Percentiles rank a stretch among this genome's conserved stretches.
Evolutionary conservation across 2,888 invertebrate genomes (phyloP).

Genomic region (Craniophora ligustri): DNA sequence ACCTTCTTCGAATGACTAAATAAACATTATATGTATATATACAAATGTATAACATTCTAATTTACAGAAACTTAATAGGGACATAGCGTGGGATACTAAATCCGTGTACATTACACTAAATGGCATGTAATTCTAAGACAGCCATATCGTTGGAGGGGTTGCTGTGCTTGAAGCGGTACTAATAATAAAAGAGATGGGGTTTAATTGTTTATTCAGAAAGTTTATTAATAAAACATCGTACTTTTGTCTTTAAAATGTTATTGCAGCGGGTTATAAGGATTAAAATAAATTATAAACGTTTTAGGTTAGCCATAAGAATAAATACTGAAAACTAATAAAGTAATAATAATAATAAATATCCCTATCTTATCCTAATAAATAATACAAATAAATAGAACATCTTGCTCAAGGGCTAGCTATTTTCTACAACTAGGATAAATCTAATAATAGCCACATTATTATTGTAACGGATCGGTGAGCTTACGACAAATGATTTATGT

Average conservation of each 20-base stretch:
- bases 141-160: slow-evolving; percentile 26
- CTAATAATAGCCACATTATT: slow-evolving; percentile 29
- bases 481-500: slow-evolving; percentile 35
- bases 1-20: too few species aligned
- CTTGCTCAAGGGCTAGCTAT: slow-evolving; percentile 4
- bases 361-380: too few species aligned
- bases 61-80: slow-evolving; percentile 50
- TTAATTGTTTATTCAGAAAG: slow-evolving; percentile 41
- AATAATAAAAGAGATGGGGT: slow-evolving; percentile 29
- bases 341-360: slow-evolving; percentile 28
- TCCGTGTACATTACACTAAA: slow-evolving; percentile 42
- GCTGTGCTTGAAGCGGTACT: slow-evolving; percentile 23
- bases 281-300: slow-evolving; percentile 22
- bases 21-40: too few species aligned
- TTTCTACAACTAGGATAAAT: slow-evolving; percentile 29
- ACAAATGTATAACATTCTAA: slow-evolving; percentile 53
- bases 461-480: slow-evolving; percentile 17
- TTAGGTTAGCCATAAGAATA: slow-evolving; percentile 10
- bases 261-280: slow-evolving; percentile 21
- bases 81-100: slow-evolving; percentile 39
- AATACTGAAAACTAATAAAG: too few species aligned
- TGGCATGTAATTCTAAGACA: slow-evolving; percentile 38
- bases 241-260: slow-evolving; percentile 18
- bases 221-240: slow-evolving; percentile 27
- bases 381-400: slow-evolving; percentile 6